Evolutionary conservation across 92 coral and sea anemone species (phyloP).

Genomic region (Phenganax subtilis): DNA sequence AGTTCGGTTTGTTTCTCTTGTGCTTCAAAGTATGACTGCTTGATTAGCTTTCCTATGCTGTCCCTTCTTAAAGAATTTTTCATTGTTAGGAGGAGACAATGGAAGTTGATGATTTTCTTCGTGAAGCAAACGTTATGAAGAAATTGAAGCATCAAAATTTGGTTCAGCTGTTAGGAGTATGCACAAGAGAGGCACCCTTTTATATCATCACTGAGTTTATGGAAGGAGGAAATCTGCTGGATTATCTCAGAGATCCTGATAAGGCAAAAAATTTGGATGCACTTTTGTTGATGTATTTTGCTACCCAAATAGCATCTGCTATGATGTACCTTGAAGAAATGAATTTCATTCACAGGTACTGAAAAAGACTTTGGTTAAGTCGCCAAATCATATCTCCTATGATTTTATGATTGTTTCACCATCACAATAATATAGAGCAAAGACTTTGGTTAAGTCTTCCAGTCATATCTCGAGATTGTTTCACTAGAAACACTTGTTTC

Average conservation of each 20-base stretch:
- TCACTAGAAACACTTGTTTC: neutral
- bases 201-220: constrained; percentile 92
- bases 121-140: constrained; percentile 94
- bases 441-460: too few species aligned
- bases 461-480: too few species aligned
- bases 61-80: neutral
- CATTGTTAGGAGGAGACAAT: constrained; percentile 83
- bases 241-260: constrained; percentile 78
- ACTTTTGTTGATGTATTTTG: constrained; percentile 82
- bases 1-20: too few species aligned
- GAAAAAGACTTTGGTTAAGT: neutral
- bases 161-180: constrained; percentile 90
- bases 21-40: too few species aligned
- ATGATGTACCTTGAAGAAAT: constrained; percentile 81
- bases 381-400: neutral
- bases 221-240: constrained; percentile 86
- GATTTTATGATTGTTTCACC: neutral
- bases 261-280: constrained; percentile 79
- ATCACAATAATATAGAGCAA: neutral
- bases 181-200: constrained; percentile 95
- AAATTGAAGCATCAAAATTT: constrained; percentile 75
- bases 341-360: constrained; percentile 95
- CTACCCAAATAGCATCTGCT: constrained; percentile 90
- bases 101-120: constrained; percentile 96
- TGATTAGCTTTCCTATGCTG: neutral